Evolutionary conservation across 2,888 invertebrate genomes (phyloP).

Genomic region (Epinotia demarniana): DNA sequence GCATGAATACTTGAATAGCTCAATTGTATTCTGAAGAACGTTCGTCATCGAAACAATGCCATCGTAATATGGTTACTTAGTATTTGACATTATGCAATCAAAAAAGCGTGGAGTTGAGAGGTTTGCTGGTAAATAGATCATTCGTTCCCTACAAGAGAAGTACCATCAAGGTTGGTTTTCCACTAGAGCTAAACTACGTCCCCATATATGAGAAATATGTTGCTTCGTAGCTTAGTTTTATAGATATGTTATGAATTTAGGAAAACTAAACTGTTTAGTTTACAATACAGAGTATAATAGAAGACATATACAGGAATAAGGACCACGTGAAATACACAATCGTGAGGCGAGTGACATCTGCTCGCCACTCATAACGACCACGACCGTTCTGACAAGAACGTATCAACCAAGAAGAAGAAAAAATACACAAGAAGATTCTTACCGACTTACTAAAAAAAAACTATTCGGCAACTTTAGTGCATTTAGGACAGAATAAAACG

Average conservation of each 20-base stretch:
- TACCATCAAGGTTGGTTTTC: neutral
- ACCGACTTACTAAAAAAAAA: too few species aligned
- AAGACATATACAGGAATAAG: neutral
- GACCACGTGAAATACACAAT: neutral
- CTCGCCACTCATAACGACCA: too few species aligned
- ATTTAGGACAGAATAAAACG: too few species aligned
- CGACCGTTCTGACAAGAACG: too few species aligned
- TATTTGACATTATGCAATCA: conserved; percentile 23
- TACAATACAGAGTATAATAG: too few species aligned
- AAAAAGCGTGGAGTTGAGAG: conserved; percentile 30
- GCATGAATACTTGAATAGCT: neutral
- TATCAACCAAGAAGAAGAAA: too few species aligned
- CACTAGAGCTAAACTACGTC: neutral
- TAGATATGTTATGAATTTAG: neutral
- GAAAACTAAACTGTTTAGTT: too few species aligned
- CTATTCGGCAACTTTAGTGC: too few species aligned
- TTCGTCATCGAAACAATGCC: neutral
- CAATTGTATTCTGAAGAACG: neutral
- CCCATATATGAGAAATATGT: neutral
- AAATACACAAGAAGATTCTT: too few species aligned
- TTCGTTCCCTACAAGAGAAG: conserved; percentile 60
- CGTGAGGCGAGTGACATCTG: too few species aligned
- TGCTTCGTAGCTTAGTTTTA: neutral
- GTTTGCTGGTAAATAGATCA: conserved; percentile 71
- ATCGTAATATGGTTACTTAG: conserved; percentile 31